Evolutionary conservation across 1,140 invertebrate genomes (phyloP), one percentile per base, ranked within the genome.

Genomic region (Drosophila simulans): DNA sequence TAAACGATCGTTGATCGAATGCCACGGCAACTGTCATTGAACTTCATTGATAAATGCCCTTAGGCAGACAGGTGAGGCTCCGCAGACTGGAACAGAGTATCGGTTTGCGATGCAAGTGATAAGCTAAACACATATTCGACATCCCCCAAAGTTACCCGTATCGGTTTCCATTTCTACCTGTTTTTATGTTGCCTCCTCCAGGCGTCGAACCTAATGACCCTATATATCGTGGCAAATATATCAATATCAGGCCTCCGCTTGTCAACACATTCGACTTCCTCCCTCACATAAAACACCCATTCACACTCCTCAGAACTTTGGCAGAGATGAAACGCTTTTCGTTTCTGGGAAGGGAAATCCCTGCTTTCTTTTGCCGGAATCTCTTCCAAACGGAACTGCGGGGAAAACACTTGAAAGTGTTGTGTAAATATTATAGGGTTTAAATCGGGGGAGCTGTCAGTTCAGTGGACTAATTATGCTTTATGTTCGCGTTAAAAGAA

Each of bases 41-140:
- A 88, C 83, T 88, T 88, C 84, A 88, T 89, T 88, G 83, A 88
- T 89, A 83, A 88, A 88, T 83, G 51, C 20, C 34, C 15, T 51
- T 31, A 17, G 15, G n/a, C 22, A 54, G 63, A 58, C 63, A 54
- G 56, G 56, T 27, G 63, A 52, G 25, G 12, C 62, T 37, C 46
- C 56, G 25, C 22, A n/a, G 35, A 12, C 57, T 31, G 49, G 43
- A 81, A 74, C n/a, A 52, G 5, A 65, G 64, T 77, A 86, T 81
- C 69, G 48, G 57, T 42, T 79, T 65, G 74, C 78, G 83, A 88
- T 89, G 45, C 45, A 35, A 63, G 51, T 77, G 83, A 88, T 88
- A 88, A 89, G 76, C 83, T 89, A 79, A 88, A 77, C 56, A 80
- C 63, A 88, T 63, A 54, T 40, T 31, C 43, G 56, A 52, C 58